These are phyloP conservation scores for Xanthia togata DNA, from an alignment of 2,888 invertebrate species.

Conservation along the genomic window DNA sequence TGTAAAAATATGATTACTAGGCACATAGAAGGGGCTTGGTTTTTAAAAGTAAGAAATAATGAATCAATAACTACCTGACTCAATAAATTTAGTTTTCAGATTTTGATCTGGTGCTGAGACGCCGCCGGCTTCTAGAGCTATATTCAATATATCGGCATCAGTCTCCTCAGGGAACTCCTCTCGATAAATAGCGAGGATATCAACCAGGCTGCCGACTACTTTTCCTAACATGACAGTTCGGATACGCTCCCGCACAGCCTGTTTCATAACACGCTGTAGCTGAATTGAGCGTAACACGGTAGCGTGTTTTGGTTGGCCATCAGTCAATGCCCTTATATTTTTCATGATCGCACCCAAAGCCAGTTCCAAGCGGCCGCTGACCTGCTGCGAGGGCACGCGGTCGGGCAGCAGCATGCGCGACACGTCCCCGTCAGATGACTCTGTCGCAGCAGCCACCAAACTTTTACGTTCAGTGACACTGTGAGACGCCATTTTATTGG, in stretches of 20 bases:
- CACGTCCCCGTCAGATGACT: conserved; percentile 34
- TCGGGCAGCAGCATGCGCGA: conserved; percentile 69
- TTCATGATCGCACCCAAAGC: conserved; percentile 81
- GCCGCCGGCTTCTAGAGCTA: conserved; percentile 67
- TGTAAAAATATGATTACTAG: not conserved
- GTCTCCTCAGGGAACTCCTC: conserved; percentile 72
- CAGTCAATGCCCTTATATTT: conserved; percentile 70
- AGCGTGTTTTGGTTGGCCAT: conserved; percentile 39
- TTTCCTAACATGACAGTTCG: conserved; percentile 77
- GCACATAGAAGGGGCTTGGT: not conserved
- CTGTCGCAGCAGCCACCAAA: conserved; percentile 60
- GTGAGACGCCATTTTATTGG: conserved; percentile 67
- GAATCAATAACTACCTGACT: conserved; percentile 72
- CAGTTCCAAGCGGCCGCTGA: conserved; percentile 82
- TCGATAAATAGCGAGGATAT: conserved; percentile 76
- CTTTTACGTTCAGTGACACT: conserved; percentile 65
- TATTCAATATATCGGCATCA: conserved; percentile 76
- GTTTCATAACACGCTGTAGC: conserved; percentile 75
- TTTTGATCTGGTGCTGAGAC: conserved; percentile 28
- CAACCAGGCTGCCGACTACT: conserved; percentile 68
- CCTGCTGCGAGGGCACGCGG: conserved; percentile 71
- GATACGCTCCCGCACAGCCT: conserved; percentile 80
- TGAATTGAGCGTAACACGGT: conserved; percentile 51
- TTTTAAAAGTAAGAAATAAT: conserved; percentile 42
- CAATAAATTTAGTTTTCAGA: conserved; percentile 27